These are phyloP conservation scores for Formica selysi DNA, from an alignment of 1,140 invertebrate genomes.

Conservation along the genomic window DNA sequence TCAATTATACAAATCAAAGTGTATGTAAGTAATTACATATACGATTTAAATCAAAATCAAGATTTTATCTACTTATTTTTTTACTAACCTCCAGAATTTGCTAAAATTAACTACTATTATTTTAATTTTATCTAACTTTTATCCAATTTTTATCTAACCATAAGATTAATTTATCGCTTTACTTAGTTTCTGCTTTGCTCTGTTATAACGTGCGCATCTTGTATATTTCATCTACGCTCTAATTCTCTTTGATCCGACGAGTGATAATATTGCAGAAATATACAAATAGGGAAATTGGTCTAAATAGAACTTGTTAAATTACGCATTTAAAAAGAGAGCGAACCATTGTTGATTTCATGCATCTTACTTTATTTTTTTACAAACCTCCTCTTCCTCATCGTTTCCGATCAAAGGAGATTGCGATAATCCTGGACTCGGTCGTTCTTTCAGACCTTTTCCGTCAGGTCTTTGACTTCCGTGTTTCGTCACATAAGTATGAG, in stretches of 20 bases:
- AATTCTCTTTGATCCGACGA: conserved; percentile 40
- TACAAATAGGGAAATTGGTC: not conserved
- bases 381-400: conserved; percentile 79
- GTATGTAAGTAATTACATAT: not conserved
- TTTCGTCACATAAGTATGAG: conserved; percentile 46
- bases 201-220: not conserved
- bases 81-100: not conserved
- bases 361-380: not conserved
- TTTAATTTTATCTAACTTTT: no score
- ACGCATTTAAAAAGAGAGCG: conserved; percentile 3
- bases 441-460: conserved; percentile 55
- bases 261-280: conserved; percentile 14
- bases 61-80: not conserved
- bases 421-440: not conserved
- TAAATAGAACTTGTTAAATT: conserved; percentile 33
- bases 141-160: not conserved
- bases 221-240: conserved; percentile 27
- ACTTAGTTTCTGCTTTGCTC: conserved; percentile 26
- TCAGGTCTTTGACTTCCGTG: conserved; percentile 20
- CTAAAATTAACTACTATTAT: not conserved
- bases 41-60: not conserved
- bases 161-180: not conserved
- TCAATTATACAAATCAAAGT: not conserved
- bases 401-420: conserved; percentile 43
- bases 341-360: not conserved